Evolutionary conservation across 2,797 vertebrate species (phyloP), one percentile per base, ranked within the genome.

Genomic region (Chrysocyon brachyurus): DNA sequence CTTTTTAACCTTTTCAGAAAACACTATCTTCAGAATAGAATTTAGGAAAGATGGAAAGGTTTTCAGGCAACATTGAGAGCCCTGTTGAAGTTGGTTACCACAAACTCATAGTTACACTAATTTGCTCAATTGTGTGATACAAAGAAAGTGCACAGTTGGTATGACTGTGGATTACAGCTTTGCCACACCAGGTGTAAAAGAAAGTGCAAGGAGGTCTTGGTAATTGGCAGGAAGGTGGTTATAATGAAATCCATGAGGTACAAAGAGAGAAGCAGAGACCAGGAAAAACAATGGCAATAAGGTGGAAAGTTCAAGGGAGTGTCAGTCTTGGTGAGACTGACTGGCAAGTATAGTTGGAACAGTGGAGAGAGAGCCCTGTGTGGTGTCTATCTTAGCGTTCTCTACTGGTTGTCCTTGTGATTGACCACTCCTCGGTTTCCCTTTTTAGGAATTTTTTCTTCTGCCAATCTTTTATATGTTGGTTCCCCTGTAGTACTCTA

Each of bases 391-490:
- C 36, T 66, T 40, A 33, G 63, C 57, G 21, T 90, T 46, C 15
- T 84, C 31, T 72, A 31, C 36, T 84, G 36, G 17, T 81, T 75
- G 12, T 85, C 56, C 40, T 57, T 92, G 82, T 57, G 46, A 77
- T 56, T 87, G 54, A 63, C 40, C 26, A 4, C 26, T 68, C 28
- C 33, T 64, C 11, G 49, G 49, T 61, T 75, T 91, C 40, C 40
- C 64, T 85, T 91, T 90, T 54, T 22, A 85, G 52, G 64, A 28
- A 19, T 87, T 56, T 82, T 82, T 31, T 89, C 70, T 92, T 94
- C 21, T 90, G 33, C 78, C 31, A 15, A 28, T 73, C 24, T 8
- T 63, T 94, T 77, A 28, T 22, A 22, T 33, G 33, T 77, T 66
- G 15, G 64, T 78, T 63, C 8, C 78, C 56, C 14, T 12, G 2